Conservation (phyloP, 1,140 invertebrate genomes). For the Triops cancriformis region DNA sequence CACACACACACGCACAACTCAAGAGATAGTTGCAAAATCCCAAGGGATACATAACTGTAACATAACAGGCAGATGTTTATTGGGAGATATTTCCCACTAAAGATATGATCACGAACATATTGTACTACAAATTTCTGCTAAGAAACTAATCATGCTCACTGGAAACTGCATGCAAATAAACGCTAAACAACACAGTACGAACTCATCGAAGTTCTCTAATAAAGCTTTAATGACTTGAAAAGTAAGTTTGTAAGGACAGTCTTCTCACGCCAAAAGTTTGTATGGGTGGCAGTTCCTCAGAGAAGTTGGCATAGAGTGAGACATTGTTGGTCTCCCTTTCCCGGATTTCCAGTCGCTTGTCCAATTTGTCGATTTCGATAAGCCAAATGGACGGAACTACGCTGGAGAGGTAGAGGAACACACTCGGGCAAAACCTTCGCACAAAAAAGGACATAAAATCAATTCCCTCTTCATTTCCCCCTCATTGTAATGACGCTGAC, state of each 20-base stretch:
- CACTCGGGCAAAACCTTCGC: constrained; percentile 73
- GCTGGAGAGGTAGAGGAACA: constrained; percentile 69
- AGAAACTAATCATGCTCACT: too few relatives aligned
- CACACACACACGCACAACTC: too few relatives aligned
- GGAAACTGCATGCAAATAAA: too few relatives aligned
- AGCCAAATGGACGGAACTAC: constrained; percentile 78
- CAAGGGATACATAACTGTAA: too few relatives aligned
- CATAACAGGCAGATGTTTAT: too few relatives aligned
- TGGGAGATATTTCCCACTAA: too few relatives aligned
- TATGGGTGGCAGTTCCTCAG: constrained; percentile 50
- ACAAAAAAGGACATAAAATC: constrained; percentile 18
- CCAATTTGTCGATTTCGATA: constrained; percentile 71
- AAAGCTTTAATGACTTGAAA: background rate
- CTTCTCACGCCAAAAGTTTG: constrained; percentile 29
- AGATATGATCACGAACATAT: too few relatives aligned
- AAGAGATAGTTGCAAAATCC: too few relatives aligned
- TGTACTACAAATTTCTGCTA: too few relatives aligned
- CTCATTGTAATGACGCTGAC: background rate
- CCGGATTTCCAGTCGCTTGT: constrained; percentile 41
- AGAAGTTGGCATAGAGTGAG: constrained; percentile 18
- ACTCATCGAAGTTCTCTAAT: too few relatives aligned
- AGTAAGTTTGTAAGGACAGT: background rate
- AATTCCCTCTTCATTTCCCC: background rate
- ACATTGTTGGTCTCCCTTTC: constrained; percentile 18
- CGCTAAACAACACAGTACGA: too few relatives aligned